These are phyloP conservation scores for Litoditis marina DNA, from an alignment of 2,888 invertebrate genomes.

Conservation along the genomic window DNA sequence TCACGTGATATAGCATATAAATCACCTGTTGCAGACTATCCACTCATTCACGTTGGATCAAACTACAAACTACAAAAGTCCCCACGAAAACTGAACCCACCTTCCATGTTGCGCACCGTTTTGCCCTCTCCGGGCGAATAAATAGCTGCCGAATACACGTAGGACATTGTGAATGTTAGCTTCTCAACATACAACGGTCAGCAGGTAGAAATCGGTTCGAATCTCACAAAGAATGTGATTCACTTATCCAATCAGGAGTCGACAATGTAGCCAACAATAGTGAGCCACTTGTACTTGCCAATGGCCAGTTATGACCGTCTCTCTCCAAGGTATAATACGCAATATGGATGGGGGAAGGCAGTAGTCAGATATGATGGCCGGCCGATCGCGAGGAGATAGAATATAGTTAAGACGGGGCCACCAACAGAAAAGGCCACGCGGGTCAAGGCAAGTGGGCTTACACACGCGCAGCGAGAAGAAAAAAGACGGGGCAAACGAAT, in stretches of 20 bases:
- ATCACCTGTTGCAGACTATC: too few relatives aligned
- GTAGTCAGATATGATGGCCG: conserved; percentile 8
- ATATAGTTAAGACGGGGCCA: conserved; percentile 21
- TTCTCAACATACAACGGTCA: neutral
- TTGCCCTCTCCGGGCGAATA: conserved; percentile 48
- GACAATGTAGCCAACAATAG: too few relatives aligned
- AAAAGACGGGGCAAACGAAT: too few relatives aligned
- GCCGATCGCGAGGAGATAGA: conserved; percentile 15
- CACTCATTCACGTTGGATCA: too few relatives aligned
- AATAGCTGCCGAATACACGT: conserved; percentile 43
- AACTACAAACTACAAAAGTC: too few relatives aligned
- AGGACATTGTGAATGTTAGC: conserved; percentile 28
- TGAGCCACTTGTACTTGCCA: too few relatives aligned
- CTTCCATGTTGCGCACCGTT: conserved; percentile 34
- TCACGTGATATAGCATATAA: too few relatives aligned
- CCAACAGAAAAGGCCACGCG: conserved; percentile 15
- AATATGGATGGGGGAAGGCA: conserved; percentile 1
- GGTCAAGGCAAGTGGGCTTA: conserved; percentile 1
- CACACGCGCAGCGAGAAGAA: too few relatives aligned
- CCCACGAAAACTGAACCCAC: too few relatives aligned
- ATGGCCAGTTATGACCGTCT: conserved; percentile 7
- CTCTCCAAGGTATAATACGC: neutral
- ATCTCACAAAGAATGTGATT: neutral
- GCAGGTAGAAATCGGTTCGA: neutral
- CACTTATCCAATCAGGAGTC: too few relatives aligned